Percentiles rank a stretch among this genome's conserved stretches.
Conservation (phyloP, 1,140 invertebrate species). For the Trypoxylus dichotomus region DNA sequence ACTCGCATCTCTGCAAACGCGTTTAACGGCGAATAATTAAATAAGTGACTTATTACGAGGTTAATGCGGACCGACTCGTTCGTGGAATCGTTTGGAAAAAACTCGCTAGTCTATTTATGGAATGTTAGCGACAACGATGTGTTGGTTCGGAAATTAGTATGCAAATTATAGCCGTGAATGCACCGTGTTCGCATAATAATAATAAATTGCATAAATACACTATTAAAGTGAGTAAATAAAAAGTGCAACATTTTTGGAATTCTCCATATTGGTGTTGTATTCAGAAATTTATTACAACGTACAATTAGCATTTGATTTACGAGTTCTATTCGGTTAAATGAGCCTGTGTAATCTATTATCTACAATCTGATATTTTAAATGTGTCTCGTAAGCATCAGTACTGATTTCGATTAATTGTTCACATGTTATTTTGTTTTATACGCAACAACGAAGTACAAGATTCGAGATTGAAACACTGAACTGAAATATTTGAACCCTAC, state of each 20-base stretch:
- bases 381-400: neutral
- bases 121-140: constrained; percentile 5
- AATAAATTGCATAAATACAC: constrained; percentile 22
- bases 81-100: constrained; percentile 2
- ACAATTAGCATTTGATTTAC: neutral
- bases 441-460: too few relatives aligned
- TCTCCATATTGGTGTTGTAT: neutral
- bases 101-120: constrained; percentile 16
- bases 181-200: constrained; percentile 4
- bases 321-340: neutral
- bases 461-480: neutral
- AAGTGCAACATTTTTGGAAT: constrained; percentile 6
- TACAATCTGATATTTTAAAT: neutral
- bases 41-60: constrained; percentile 19
- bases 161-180: constrained; percentile 22
- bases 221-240: neutral
- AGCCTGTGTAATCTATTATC: neutral
- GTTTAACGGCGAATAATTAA: constrained; percentile 1
- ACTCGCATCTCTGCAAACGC: too few relatives aligned
- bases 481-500: neutral
- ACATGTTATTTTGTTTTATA: too few relatives aligned
- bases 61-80: neutral
- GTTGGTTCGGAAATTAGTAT: constrained; percentile 19
- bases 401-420: too few relatives aligned
- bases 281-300: neutral